Evolutionary conservation across 2,113 vertebrate genomes (phyloP).

Genomic region (Tinamus guttatus): DNA sequence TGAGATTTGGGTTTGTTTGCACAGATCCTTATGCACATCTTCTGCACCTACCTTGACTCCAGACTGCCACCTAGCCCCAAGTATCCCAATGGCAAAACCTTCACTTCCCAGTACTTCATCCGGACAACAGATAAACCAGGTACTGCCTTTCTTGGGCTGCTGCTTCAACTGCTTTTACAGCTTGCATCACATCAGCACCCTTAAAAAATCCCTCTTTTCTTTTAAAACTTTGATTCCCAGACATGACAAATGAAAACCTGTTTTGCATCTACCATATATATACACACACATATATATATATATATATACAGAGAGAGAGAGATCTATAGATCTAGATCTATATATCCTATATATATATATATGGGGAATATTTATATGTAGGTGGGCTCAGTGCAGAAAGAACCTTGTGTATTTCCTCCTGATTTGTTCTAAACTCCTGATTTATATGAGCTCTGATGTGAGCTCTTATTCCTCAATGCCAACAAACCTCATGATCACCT

Average conservation of each 20-base stretch:
- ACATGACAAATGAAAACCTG: conserved; percentile 91
- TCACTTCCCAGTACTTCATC: conserved; percentile 94
- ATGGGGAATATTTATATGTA: fast-evolving
- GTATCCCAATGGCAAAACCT: conserved; percentile 96
- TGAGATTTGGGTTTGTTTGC: not conserved
- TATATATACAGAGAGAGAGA: no score
- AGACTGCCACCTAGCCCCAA: conserved; percentile 94
- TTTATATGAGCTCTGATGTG: fast-evolving
- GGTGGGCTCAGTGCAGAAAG: not conserved
- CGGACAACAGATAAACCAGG: conserved; percentile 95
- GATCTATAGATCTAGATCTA: no score
- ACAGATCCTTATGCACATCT: conserved; percentile 94
- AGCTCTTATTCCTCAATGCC: fast-evolving
- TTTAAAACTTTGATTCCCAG: conserved; percentile 64
- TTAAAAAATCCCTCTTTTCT: not conserved
- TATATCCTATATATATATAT: no score
- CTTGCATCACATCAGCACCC: fast-evolving
- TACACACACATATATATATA: no score
- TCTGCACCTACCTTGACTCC: conserved; percentile 96
- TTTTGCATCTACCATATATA: conserved; percentile 96
- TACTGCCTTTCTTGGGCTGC: not conserved
- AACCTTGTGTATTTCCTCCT: not conserved
- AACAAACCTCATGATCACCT: fast-evolving
- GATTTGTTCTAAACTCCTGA: not conserved
- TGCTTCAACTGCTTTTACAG: not conserved